These are phyloP conservation scores for Ceratotherium simum DNA, from an alignment of 2,113 vertebrate genomes.

Conservation along the genomic window DNA sequence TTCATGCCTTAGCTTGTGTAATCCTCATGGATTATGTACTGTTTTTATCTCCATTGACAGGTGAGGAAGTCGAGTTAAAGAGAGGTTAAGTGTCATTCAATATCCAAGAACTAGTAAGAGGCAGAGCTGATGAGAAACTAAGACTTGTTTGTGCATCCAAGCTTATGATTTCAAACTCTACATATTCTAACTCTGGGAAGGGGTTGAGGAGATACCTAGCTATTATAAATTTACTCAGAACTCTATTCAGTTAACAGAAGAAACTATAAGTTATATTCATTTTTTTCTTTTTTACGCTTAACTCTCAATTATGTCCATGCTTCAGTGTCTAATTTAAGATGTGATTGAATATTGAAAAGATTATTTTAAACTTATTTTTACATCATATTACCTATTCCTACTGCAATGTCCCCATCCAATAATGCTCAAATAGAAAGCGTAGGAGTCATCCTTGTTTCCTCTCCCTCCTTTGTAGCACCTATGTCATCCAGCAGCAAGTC, in stretches of 20 bases:
- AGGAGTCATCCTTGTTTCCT: neutral
- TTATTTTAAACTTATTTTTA: neutral
- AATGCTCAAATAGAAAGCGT: neutral
- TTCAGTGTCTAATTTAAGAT: neutral
- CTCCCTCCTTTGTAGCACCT: neutral
- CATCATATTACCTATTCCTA: neutral
- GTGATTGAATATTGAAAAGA: neutral
- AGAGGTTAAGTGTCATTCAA: neutral
- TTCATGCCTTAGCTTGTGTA: neutral
- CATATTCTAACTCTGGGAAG: neutral
- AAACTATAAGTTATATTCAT: neutral
- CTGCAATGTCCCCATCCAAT: neutral
- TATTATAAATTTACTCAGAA: neutral
- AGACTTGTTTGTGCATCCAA: neutral
- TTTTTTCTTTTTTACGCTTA: neutral
- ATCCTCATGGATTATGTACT: neutral
- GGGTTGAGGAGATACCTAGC: neutral
- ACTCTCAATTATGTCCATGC: neutral
- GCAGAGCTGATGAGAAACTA: neutral
- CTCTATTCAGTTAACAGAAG: neutral
- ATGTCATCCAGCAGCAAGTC: neutral
- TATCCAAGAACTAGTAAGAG: neutral
- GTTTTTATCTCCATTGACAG: neutral
- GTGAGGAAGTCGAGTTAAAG: neutral
- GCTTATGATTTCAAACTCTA: neutral